Evolutionary conservation across 2,888 invertebrate genomes (phyloP).

Genomic region (Lucinisca nassula): DNA sequence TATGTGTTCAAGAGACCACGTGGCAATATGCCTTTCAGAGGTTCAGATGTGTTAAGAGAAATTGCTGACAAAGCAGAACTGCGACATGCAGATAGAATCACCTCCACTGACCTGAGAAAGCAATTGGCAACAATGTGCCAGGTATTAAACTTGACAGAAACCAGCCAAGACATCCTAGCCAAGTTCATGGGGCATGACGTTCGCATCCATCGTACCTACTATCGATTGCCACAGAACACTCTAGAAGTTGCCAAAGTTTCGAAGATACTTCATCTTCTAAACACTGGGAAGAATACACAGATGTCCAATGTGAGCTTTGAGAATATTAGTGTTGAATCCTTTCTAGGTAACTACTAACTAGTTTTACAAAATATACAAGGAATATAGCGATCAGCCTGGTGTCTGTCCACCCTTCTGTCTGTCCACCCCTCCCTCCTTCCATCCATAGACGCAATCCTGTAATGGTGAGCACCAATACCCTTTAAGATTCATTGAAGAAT

Average conservation of each 20-base stretch:
- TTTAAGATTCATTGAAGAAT: too few species aligned
- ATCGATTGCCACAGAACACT: constrained; percentile 5
- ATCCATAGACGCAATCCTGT: too few species aligned
- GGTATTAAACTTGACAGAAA: neutral
- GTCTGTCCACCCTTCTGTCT: too few species aligned
- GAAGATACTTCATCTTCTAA: constrained; percentile 9
- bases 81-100: constrained; percentile 24
- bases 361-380: too few species aligned
- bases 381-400: too few species aligned
- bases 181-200: constrained; percentile 25
- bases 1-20: neutral
- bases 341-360: too few species aligned
- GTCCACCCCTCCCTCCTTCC: too few species aligned
- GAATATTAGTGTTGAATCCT: too few species aligned
- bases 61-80: constrained; percentile 16
- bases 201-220: neutral
- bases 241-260: constrained; percentile 24
- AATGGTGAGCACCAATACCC: too few species aligned
- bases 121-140: constrained; percentile 12
- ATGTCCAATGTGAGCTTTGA: too few species aligned
- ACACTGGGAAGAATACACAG: neutral
- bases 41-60: constrained; percentile 33
- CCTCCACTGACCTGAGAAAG: constrained; percentile 16
- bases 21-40: constrained; percentile 15
- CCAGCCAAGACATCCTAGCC: constrained; percentile 20